phyloP scores from a whole-genome alignment of 2,888 invertebrate species.

The Onchidella celtica region DNA sequence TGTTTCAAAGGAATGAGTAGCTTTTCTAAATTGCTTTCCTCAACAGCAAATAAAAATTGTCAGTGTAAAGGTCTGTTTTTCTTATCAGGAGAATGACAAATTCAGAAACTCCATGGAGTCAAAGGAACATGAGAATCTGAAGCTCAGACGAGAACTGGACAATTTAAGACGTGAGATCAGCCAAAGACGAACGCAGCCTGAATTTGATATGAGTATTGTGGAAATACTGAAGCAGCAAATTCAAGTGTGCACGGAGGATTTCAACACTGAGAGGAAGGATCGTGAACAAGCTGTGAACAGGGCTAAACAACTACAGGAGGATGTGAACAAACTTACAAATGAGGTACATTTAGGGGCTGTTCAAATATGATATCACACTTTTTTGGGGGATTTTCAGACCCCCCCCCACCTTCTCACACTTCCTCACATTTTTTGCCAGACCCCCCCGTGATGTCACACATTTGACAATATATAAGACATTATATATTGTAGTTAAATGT shows the following conservation, averaged over 20 bases:
- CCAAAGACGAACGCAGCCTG: slow-evolving; percentile 54
- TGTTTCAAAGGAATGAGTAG: too few species aligned
- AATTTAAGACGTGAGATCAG: slow-evolving; percentile 35
- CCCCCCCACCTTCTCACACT: too few species aligned
- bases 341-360: too few species aligned
- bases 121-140: slow-evolving; percentile 21
- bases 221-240: slow-evolving; percentile 72
- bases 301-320: slow-evolving; percentile 59
- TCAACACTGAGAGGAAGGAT: slow-evolving; percentile 73
- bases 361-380: too few species aligned
- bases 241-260: slow-evolving; percentile 74
- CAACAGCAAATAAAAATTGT: too few species aligned
- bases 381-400: too few species aligned
- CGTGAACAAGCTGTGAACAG: slow-evolving; percentile 67
- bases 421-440: too few species aligned
- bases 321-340: slow-evolving; percentile 56
- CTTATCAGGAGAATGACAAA: slow-evolving; percentile 27
- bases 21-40: too few species aligned
- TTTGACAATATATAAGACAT: too few species aligned
- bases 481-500: too few species aligned
- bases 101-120: background rate
- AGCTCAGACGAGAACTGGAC: background rate
- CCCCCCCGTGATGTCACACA: too few species aligned
- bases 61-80: too few species aligned
- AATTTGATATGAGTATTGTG: slow-evolving; percentile 53